phyloP scores from a whole-genome alignment of 2,888 invertebrate species.

The Habroteleia sp. region DNA sequence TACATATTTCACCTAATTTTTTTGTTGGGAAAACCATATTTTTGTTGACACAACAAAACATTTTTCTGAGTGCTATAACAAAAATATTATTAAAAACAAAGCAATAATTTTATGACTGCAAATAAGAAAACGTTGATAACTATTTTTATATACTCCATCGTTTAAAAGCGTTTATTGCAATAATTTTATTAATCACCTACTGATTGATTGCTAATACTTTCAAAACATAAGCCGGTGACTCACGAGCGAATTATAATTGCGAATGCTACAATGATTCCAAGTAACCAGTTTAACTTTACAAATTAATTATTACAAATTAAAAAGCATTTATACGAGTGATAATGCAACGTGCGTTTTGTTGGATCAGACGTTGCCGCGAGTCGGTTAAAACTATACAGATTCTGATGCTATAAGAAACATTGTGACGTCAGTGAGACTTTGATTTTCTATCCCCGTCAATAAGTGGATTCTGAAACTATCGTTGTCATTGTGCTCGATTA shows the following conservation, averaged over 20 bases:
- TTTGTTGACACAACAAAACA: too few species aligned
- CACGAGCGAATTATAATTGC: constrained; percentile 40
- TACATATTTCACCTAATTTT: too few species aligned
- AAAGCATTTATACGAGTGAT: constrained; percentile 26
- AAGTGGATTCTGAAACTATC: constrained; percentile 42
- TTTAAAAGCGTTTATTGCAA: too few species aligned
- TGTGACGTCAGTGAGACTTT: constrained; percentile 51
- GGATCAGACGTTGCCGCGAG: constrained; percentile 14
- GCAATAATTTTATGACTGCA: too few species aligned
- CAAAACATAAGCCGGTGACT: constrained; percentile 37
- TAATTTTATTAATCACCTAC: constrained; percentile 9
- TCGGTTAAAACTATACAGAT: constrained; percentile 18
- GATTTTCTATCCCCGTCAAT: constrained; percentile 38
- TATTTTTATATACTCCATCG: too few species aligned
- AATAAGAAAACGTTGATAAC: too few species aligned
- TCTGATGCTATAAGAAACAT: constrained; percentile 48
- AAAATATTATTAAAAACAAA: too few species aligned
- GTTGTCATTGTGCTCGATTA: constrained; percentile 30
- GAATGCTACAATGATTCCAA: constrained; percentile 35
- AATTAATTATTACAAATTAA: constrained; percentile 47
- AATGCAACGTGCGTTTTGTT: constrained; percentile 16
- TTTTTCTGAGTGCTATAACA: too few species aligned
- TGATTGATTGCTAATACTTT: constrained; percentile 39
- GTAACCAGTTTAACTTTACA: constrained; percentile 52
- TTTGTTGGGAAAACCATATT: too few species aligned